Conservation (phyloP, 2,113 vertebrate genomes). For the Leptosomus discolor region DNA sequence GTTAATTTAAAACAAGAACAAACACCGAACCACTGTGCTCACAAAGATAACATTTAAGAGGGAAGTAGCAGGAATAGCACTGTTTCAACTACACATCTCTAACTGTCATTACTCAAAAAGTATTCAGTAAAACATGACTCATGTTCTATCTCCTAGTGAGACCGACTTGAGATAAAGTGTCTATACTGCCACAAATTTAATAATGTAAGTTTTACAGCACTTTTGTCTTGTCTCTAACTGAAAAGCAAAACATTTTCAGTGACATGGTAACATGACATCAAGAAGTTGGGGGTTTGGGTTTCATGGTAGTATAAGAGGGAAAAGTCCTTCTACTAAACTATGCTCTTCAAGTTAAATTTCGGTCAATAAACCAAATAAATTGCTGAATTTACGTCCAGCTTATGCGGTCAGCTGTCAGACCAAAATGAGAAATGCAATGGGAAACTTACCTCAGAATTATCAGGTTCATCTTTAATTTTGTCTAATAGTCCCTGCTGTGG, state of each 20-base stretch:
- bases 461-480: constrained; percentile 92
- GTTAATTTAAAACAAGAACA: not conserved
- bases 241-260: constrained; percentile 11
- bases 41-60: not conserved
- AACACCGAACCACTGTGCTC: not conserved
- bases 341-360: constrained; percentile 1
- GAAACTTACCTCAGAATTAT: constrained; percentile 82
- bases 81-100: not conserved
- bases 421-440: constrained; percentile 54
- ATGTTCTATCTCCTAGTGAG: not conserved
- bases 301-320: not conserved
- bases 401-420: constrained; percentile 38
- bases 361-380: constrained; percentile 52
- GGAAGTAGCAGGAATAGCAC: not conserved
- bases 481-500: constrained; percentile 79
- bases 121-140: not conserved
- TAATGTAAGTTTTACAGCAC: not conserved
- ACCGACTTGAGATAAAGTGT: not conserved
- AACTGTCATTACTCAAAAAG: not conserved
- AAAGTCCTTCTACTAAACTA: constrained; percentile 50
- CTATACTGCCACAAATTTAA: not conserved
- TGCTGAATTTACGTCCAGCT: constrained; percentile 28
- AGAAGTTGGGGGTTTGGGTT: not conserved
- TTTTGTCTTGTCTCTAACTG: not conserved
- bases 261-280: constrained; percentile 28